These are phyloP conservation scores for Fulica atra DNA, from an alignment of 2,113 vertebrate genomes.

Conservation along the genomic window DNA sequence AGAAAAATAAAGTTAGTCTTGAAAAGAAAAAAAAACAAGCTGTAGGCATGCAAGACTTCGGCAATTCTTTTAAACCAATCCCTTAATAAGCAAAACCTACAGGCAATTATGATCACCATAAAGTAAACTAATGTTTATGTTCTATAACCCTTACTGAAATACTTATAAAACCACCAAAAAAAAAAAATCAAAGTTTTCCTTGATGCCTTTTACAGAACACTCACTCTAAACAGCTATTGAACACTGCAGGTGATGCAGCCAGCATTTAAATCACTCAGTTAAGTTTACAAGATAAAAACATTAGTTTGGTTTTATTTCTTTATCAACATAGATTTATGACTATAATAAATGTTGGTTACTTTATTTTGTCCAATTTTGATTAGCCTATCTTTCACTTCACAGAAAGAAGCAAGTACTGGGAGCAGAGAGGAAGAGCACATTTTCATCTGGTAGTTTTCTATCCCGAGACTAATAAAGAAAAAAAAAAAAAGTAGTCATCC, in stretches of 20 bases:
- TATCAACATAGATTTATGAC: not conserved
- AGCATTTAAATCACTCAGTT: not conserved
- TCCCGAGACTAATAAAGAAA: not conserved
- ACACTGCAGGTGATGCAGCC: not conserved
- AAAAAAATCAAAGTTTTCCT: not conserved
- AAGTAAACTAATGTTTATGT: not conserved
- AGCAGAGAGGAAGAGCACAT: not conserved
- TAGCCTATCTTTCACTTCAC: not conserved
- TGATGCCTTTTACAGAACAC: not conserved
- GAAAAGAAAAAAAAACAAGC: not conserved
- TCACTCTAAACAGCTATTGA: not conserved
- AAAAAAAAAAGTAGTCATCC: not conserved
- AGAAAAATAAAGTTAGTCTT: not conserved
- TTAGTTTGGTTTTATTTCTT: not conserved
- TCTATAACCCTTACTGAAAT: not conserved
- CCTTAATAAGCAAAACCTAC: not conserved
- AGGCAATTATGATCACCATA: not conserved
- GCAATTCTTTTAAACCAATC: not conserved
- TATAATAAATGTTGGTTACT: not conserved
- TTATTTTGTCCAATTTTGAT: not conserved
- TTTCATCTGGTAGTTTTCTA: not conserved
- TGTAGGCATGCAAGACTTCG: not conserved
- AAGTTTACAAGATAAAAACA: not conserved
- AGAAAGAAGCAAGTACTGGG: accelerated
- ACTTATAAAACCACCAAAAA: not conserved